Base-by-base conservation (phyloP, 2,797 vertebrate species). In the Petrocephalus sullivani region DNA sequence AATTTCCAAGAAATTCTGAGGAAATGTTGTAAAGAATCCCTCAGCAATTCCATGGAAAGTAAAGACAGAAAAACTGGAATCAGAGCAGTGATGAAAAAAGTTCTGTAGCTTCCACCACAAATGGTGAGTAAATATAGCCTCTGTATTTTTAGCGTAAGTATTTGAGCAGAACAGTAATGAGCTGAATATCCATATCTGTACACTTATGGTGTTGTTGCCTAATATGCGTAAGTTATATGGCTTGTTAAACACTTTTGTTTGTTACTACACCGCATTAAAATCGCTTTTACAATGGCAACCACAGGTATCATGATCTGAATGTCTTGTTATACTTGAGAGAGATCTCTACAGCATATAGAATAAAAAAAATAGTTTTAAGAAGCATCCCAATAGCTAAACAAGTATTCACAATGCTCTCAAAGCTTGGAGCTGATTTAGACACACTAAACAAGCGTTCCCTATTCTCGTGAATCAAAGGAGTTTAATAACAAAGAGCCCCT, bases 391-490 rank as follows among this genome's bases (percentile, higher is more conserved):
- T 21, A 51, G 49, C 19, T 41, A 16, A 9, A 51, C 16, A 49
- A 89, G 58, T 12, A 4, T 61, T 90, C 87, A 91, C 92, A 90
- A 89, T 87, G 91, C 92, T 90, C 87, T 87, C 90, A 33, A 23
- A 90, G 90, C 89, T 87, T 12, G 54, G 4, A 37, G 28, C 4
- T 6, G 49, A 14, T 53, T 89, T 89, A 88, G 86, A 88, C 91
- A 91, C 91, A 90, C 91, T 89, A 89, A 91, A 90, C 87, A 91
- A 89, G 89, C 92, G 90, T 87, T 78, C 1, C 57, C 19, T 89
- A 89, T 91, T 87, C 85, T 88, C 37, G 92, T 90, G 87, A 91
- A 90, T 88, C 88, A 92, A 91, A 86, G 91, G 91, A 89, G 89
- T 90, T 92, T 91, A 91, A 92, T 91, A 89, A 92, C 89, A 37